Evolutionary conservation across 2,888 invertebrate genomes (phyloP).

Genomic region (Hartigia nigra): DNA sequence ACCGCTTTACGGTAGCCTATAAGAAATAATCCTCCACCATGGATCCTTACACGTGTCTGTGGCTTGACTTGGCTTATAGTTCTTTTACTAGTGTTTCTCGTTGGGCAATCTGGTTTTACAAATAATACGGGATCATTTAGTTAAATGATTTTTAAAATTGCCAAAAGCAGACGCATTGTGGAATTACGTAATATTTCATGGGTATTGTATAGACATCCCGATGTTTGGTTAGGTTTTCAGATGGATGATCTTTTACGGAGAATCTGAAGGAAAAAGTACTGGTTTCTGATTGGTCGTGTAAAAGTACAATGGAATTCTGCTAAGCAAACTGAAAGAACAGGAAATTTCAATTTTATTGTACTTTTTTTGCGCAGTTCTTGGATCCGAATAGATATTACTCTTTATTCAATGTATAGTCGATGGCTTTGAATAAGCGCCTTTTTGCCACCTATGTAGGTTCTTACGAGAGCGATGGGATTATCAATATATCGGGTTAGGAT

Average conservation of each 20-base stretch:
- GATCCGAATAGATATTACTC: neutral
- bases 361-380: neutral
- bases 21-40: neutral
- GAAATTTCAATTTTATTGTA: neutral
- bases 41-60: slow-evolving; percentile 2
- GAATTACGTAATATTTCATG: neutral
- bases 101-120: neutral
- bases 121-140: no score
- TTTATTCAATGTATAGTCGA: neutral
- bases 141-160: neutral
- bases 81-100: neutral
- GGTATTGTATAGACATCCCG: neutral
- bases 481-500: neutral
- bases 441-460: neutral
- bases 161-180: neutral
- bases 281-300: neutral
- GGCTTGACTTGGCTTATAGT: neutral
- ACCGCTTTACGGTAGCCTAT: neutral
- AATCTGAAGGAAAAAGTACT: neutral
- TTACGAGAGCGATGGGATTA: neutral
- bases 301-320: neutral
- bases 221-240: neutral
- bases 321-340: neutral
- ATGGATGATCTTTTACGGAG: neutral
- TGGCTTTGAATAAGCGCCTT: neutral